These are phyloP conservation scores for Camponotus floridanus DNA, from an alignment of 1,140 invertebrate species.

Conservation along the genomic window DNA sequence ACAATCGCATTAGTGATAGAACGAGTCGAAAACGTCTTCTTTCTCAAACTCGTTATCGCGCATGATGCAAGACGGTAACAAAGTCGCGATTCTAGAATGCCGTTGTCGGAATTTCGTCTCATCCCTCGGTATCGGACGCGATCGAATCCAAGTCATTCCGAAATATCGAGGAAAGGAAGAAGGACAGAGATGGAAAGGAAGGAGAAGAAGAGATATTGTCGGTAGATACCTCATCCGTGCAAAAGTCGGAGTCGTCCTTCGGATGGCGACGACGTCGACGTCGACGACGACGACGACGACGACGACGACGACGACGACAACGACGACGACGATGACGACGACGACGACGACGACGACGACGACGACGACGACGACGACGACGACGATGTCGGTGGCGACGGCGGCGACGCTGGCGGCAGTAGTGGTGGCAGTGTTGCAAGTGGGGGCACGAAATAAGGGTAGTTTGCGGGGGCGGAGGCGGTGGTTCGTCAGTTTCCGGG, in stretches of 20 bases:
- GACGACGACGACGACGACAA: constrained; percentile 15
- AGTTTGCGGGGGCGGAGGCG: constrained; percentile 75
- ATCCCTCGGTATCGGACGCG: constrained; percentile 30
- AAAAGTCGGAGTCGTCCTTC: constrained; percentile 59
- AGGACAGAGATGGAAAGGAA: background rate
- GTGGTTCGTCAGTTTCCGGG: constrained; percentile 84
- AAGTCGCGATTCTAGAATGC: constrained; percentile 43
- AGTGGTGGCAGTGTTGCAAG: constrained; percentile 55
- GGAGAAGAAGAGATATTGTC: constrained; percentile 22
- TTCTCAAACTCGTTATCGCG: constrained; percentile 37
- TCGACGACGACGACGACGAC: constrained; percentile 5
- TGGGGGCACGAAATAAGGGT: constrained; percentile 80
- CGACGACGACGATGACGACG: constrained; percentile 9
- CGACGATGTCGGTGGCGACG: constrained; percentile 1
- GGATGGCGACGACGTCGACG: constrained; percentile 36
- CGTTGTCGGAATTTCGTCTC: constrained; percentile 37
- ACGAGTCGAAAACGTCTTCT: background rate
- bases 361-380: constrained; percentile 29
- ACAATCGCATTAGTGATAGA: constrained; percentile 12
- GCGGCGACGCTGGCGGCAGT: constrained; percentile 13
- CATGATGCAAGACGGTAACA: constrained; percentile 45
- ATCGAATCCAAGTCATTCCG: constrained; percentile 56
- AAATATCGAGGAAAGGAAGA: constrained; percentile 31
- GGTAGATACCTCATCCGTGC: constrained; percentile 51
- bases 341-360: background rate